Base-by-base conservation (phyloP, 2,113 vertebrate species). In the Lagopus muta region DNA sequence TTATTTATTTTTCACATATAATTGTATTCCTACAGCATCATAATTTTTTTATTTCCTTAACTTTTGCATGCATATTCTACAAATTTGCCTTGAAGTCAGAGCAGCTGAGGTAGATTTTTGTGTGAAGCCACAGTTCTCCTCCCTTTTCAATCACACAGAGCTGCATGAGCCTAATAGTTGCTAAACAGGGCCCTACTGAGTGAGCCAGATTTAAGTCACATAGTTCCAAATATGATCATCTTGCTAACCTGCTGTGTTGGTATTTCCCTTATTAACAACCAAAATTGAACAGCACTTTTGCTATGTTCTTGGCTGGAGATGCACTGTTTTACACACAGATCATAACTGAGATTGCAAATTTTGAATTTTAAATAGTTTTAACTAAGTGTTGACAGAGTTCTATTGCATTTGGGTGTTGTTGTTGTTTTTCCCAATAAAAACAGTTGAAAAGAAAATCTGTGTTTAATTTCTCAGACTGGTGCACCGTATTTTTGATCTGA, bases 21-120 rank as follows among this genome's bases (percentile, higher is more conserved):
- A 43, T 21, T 60, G 6, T 71, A 66, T 78, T 65, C 34, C 76
- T 72, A 71, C 4, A 61, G 28, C 6, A 20, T 17, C 9, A 20
- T 50, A 88, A 64, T 86, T 65, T 34, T 34, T 85, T 87, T 73
- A 55, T 55, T 84, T 90, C 47, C 40, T 79, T 92, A 47, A 92
- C 87, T 93, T 92, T 90, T 86, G 25, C 34, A 86, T 93, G 65
- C 30, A 75, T 12, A 1, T 80, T 91, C 30, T 17, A 19, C 34
- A 72, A 54, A 90, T 92, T 76, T 93, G 74, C 47, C 32, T 74
- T 1, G 0, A 91, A 89, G 3, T 38, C 16, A 78, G 38, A 28
- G 19, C 28, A 82, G 43, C 6, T 78, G 52, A 90, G 48, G 45
- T 20, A 73, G 72, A 60, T 54, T 94, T 85, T 79, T 89, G 36